Evolutionary conservation across 2,888 invertebrate species (phyloP), one percentile per base, ranked within the genome.

Genomic region (Laothoe populi): DNA sequence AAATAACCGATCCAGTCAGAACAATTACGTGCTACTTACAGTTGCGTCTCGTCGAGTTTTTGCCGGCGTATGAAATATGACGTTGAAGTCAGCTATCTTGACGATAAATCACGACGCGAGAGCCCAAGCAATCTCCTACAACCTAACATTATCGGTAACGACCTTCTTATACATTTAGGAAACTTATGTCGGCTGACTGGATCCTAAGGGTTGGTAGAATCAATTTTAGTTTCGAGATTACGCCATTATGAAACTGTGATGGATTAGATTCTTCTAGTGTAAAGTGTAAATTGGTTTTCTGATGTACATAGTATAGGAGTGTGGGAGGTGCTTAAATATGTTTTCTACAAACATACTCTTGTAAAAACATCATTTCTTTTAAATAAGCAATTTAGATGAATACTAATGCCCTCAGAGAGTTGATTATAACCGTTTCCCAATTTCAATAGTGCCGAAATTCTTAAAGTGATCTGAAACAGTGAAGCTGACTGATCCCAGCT

Each of bases 51-150:
- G 78, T 72, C 81, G 72, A 70, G 80, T 84, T 85, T 86, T 85
- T 84, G 78, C 69, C 67, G 61, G 68, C 67, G 69, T 79, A 79
- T 86, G 85, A 88, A 80, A 84, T 88, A 88, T 88, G 86, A 86
- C 78, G 79, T 35, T 53, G 19, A 53, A 53, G 53, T 82, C 79
- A 83, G 81, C 79, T 81, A 83, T 84, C 84, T 81, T 70, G 68
- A 70, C 74, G 69, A 88, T 89, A 87, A 89, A 88, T 88, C 82
- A 82, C 74, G 62, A 73, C 71, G 42, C 42, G 23, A 24, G 42
- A 58, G 65, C 65, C 63, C 63, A 64, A 70, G 74, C 72, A 70
- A 75, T 78, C 75, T 77, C 71, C 42, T 72, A 74, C 73, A 64
- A 69, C 71, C 68, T 66, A 78, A 79, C 79, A 79, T 82, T 82